These are phyloP conservation scores for Erythrolamprus reginae DNA, from an alignment of 2,113 vertebrate genomes.

Conservation along the genomic window DNA sequence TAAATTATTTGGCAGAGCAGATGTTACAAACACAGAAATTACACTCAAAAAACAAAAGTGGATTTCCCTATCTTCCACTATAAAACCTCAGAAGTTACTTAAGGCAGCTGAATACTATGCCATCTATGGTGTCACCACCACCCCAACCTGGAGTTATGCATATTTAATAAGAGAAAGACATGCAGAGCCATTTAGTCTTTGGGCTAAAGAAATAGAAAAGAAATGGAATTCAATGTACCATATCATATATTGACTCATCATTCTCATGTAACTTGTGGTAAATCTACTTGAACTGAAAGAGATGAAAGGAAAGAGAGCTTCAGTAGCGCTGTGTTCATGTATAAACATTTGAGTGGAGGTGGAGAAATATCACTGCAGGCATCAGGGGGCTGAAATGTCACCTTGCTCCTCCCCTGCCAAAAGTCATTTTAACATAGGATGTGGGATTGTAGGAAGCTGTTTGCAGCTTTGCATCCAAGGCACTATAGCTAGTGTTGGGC, in stretches of 20 bases:
- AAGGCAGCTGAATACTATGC: constrained; percentile 61
- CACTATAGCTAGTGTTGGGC: no score
- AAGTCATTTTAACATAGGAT: neutral
- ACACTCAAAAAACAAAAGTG: constrained; percentile 59
- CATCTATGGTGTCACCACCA: constrained; percentile 57
- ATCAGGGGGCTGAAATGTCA: neutral
- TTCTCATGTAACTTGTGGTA: constrained; percentile 59
- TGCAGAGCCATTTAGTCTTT: constrained; percentile 61
- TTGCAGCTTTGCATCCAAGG: neutral
- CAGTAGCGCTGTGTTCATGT: neutral
- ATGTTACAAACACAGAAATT: constrained; percentile 42
- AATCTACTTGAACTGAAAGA: constrained; percentile 50
- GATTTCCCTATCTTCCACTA: constrained; percentile 48
- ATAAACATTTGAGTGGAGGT: neutral
- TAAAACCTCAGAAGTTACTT: constrained; percentile 62
- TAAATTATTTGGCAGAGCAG: constrained; percentile 54
- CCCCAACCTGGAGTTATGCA: constrained; percentile 60
- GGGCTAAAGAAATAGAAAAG: constrained; percentile 64
- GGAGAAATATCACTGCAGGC: neutral
- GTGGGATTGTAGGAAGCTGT: neutral
- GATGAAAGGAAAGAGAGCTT: constrained; percentile 47
- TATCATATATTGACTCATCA: constrained; percentile 53
- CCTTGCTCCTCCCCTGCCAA: neutral
- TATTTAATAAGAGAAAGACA: constrained; percentile 71
- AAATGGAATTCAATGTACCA: constrained; percentile 60